phyloP scores from a whole-genome alignment of 2,113 vertebrate species.

The Pelusios castaneus region DNA sequence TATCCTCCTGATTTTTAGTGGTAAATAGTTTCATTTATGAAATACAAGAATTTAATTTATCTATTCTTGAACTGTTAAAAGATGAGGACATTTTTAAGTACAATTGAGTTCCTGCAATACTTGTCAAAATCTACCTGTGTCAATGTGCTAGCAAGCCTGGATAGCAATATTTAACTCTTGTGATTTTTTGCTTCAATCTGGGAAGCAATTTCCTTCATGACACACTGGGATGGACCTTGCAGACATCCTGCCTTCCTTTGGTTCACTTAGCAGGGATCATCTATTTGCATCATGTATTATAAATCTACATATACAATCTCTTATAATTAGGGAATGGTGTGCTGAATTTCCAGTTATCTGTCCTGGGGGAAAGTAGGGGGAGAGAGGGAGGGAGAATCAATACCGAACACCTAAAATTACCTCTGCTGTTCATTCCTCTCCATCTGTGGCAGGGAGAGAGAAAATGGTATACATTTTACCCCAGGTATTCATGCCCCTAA shows the following conservation, averaged over 20 bases:
- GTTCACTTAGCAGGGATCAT: neutral
- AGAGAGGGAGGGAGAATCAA: neutral
- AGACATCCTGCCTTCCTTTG: constrained; percentile 23
- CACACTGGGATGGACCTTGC: neutral
- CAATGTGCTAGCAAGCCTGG: neutral
- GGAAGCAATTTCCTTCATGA: neutral
- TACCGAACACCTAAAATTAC: neutral
- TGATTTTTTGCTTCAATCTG: neutral
- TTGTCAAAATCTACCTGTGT: neutral
- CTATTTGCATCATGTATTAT: neutral
- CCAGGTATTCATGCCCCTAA: neutral
- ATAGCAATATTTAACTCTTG: neutral
- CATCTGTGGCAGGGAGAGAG: neutral
- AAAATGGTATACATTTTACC: neutral
- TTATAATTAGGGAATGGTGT: neutral
- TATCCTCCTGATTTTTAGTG: neutral
- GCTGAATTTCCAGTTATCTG: too few species aligned
- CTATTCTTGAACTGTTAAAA: neutral
- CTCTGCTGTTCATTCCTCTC: neutral
- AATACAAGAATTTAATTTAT: neutral
- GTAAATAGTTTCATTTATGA: neutral
- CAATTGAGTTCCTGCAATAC: neutral
- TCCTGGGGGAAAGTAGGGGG: neutral
- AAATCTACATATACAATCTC: neutral
- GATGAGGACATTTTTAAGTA: neutral